Evolutionary conservation across 2,888 invertebrate genomes (phyloP).

Genomic region (Apodemia zela): DNA sequence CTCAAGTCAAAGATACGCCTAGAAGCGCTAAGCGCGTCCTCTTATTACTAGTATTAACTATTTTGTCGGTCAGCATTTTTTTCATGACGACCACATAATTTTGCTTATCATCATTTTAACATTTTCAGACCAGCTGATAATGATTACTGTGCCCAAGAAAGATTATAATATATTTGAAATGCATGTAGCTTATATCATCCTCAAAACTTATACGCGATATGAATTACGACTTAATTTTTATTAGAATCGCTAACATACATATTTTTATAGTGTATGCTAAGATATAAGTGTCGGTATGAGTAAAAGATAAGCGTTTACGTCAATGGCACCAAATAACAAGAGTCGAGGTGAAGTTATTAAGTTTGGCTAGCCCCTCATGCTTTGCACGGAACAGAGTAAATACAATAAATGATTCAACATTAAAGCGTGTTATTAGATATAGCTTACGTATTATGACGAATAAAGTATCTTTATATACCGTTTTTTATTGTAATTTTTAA

Average conservation of each 20-base stretch:
- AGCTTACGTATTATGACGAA: no score
- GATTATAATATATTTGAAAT: not conserved
- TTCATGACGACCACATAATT: not conserved
- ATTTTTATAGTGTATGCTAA: no score
- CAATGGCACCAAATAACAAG: not conserved
- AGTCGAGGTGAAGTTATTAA: not conserved
- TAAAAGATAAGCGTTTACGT: not conserved
- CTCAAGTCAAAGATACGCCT: not conserved
- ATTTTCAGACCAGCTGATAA: not conserved
- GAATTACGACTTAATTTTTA: no score
- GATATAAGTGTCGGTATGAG: no score
- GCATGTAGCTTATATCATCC: not conserved
- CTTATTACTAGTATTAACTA: not conserved
- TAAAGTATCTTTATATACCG: no score
- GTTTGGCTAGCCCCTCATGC: not conserved
- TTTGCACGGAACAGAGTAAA: not conserved
- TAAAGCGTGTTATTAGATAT: not conserved
- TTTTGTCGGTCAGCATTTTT: not conserved
- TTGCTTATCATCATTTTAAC: not conserved
- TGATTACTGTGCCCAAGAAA: not conserved
- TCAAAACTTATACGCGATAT: no score
- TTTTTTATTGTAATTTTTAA: no score
- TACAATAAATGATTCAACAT: not conserved
- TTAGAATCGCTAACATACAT: not conserved
- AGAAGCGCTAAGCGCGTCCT: not conserved